Evolutionary conservation across 2,888 invertebrate genomes (phyloP).

Genomic region (Tenthredo amoena): DNA sequence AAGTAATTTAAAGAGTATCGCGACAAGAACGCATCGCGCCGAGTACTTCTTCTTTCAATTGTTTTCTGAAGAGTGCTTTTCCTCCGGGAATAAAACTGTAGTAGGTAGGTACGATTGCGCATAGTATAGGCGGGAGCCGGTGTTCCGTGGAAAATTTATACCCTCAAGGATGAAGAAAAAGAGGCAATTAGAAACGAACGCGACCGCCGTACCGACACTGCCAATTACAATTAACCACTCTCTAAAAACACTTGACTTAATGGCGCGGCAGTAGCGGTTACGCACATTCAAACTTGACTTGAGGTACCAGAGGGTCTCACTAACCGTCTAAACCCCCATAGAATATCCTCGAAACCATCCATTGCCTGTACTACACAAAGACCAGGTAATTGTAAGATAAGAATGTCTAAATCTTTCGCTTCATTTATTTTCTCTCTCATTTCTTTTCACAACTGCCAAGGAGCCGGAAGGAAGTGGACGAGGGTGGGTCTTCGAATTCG

Average conservation of each 20-base stretch:
- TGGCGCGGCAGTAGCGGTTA: conserved; percentile 44
- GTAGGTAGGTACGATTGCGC: background rate
- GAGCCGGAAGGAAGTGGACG: background rate
- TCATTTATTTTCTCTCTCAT: background rate
- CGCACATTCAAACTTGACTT: conserved; percentile 46
- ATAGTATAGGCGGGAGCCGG: conserved; percentile 3
- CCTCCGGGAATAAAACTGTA: conserved; percentile 43
- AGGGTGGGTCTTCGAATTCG: conserved; percentile 6
- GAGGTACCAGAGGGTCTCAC: background rate
- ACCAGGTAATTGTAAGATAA: background rate
- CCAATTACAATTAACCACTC: conserved; percentile 51
- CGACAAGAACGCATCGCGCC: background rate
- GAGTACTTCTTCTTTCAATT: conserved; percentile 40
- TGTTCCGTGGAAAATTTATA: conserved; percentile 44
- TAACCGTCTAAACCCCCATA: background rate
- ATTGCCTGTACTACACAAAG: background rate
- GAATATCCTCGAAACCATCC: background rate
- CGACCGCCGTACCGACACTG: conserved; percentile 31
- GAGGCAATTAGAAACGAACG: conserved; percentile 38
- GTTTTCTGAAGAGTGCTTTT: conserved; percentile 45
- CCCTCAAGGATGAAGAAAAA: conserved; percentile 26
- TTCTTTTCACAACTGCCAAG: background rate
- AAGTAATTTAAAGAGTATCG: conserved; percentile 17
- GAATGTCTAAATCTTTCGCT: background rate
- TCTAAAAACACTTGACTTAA: conserved; percentile 50